phyloP scores from a whole-genome alignment of 1,140 invertebrate species.

The Meloidogyne floridensis region DNA sequence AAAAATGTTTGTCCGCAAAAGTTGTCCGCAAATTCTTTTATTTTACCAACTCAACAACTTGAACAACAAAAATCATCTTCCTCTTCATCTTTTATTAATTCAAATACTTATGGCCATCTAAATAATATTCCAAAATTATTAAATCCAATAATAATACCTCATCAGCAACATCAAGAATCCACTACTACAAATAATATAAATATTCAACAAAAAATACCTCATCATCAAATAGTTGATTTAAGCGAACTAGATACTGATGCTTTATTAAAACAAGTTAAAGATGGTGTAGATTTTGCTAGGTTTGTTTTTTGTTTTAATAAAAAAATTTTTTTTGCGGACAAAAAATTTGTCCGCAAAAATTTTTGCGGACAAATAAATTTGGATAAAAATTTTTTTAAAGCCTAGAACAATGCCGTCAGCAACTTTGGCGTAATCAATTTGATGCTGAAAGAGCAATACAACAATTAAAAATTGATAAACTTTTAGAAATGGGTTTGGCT shows the following conservation, averaged over 20 bases:
- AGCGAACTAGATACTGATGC: slow-evolving; percentile 47
- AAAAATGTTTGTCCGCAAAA: too few species aligned
- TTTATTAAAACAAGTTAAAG: slow-evolving; percentile 36
- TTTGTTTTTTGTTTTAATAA: neutral
- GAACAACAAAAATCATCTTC: neutral
- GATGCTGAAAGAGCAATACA: slow-evolving; percentile 42
- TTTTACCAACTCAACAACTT: neutral
- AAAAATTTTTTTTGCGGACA: neutral
- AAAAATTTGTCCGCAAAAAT: too few species aligned
- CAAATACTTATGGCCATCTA: slow-evolving; percentile 30
- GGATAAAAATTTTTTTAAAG: slow-evolving; percentile 7
- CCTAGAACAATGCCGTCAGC: slow-evolving; percentile 42
- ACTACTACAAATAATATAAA: slow-evolving; percentile 18
- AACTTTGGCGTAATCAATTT: slow-evolving; percentile 34
- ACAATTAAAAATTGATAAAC: slow-evolving; percentile 49
- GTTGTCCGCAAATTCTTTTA: too few species aligned
- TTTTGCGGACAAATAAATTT: too few species aligned
- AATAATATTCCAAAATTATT: slow-evolving; percentile 45
- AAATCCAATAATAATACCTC: slow-evolving; percentile 26
- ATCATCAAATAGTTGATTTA: slow-evolving; percentile 17
- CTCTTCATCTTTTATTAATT: neutral
- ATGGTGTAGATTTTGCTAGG: slow-evolving; percentile 48
- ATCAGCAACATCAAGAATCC: slow-evolving; percentile 18
- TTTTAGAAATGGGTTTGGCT: slow-evolving; percentile 47
- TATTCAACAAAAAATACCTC: slow-evolving; percentile 6